These are phyloP conservation scores for Drosophila mayaguana DNA, from an alignment of 2,888 invertebrate species.

Conservation along the genomic window DNA sequence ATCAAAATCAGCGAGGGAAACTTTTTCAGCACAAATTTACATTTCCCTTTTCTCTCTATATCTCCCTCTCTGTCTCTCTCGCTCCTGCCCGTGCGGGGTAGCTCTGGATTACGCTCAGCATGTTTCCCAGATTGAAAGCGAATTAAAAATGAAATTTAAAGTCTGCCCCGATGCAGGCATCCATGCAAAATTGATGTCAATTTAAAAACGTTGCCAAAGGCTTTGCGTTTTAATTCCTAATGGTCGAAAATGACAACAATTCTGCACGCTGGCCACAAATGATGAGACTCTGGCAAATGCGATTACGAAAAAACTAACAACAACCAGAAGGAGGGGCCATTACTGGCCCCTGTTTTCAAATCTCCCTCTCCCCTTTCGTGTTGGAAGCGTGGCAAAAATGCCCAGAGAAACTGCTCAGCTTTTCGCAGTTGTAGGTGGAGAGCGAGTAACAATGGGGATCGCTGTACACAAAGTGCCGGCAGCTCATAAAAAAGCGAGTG, in stretches of 20 bases:
- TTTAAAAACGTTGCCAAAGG: conserved; percentile 51
- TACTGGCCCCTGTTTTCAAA: conserved; percentile 15
- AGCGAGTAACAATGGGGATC: conserved; percentile 41
- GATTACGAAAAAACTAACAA: conserved; percentile 48
- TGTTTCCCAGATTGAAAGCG: conserved; percentile 75
- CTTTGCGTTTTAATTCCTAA: conserved; percentile 42
- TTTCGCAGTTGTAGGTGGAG: conserved; percentile 32
- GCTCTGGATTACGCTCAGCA: conserved; percentile 62
- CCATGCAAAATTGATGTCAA: conserved; percentile 63
- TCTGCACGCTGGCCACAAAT: conserved; percentile 51
- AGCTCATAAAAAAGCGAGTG: conserved; percentile 39
- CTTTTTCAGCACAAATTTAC: conserved; percentile 76
- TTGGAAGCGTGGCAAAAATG: conserved; percentile 38
- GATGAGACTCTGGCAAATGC: conserved; percentile 55
- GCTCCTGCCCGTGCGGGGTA: conserved; percentile 17
- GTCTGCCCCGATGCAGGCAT: conserved; percentile 35
- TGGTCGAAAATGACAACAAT: conserved; percentile 57
- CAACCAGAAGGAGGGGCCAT: conserved; percentile 12
- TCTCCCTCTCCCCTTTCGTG: too few species aligned
- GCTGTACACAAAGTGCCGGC: conserved; percentile 51
- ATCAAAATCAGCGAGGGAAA: conserved; percentile 84
- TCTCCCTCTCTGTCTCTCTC: not conserved
- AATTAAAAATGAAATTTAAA: conserved; percentile 77
- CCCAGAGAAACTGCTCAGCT: conserved; percentile 30
- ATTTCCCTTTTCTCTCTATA: conserved; percentile 45